Conservation (phyloP, 1,140 invertebrate genomes). For the Drosophila arawakana region DNA sequence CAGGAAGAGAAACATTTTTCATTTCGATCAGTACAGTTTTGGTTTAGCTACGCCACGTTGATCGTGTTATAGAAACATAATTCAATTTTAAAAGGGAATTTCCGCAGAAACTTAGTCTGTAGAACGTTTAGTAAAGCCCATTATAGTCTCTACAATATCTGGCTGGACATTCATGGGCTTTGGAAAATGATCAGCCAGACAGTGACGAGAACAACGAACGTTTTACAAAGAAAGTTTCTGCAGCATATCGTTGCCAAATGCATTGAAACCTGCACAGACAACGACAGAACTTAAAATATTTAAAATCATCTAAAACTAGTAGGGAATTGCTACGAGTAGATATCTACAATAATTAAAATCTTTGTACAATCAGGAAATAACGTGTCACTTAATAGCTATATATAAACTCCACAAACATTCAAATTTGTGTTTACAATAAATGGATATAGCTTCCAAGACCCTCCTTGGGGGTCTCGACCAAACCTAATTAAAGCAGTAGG, state of each 20-base stretch:
- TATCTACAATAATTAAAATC: conserved; percentile 71
- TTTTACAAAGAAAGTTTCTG: conserved; percentile 44
- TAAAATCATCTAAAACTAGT: conserved; percentile 53
- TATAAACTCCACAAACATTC: conserved; percentile 48
- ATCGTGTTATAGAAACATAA: conserved; percentile 19
- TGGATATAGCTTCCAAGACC: neutral
- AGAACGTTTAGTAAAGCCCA: conserved; percentile 61
- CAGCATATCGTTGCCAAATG: conserved; percentile 18
- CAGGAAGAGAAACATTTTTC: conserved; percentile 77
- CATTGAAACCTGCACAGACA: conserved; percentile 35
- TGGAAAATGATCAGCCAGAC: conserved; percentile 51
- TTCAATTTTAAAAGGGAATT: conserved; percentile 10
- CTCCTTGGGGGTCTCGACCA: too few relatives aligned
- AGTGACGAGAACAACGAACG: conserved; percentile 37
- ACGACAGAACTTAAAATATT: conserved; percentile 19
- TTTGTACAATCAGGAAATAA: conserved; percentile 82
- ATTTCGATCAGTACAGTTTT: conserved; percentile 73
- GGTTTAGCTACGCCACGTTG: conserved; percentile 53
- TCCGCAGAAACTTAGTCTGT: conserved; percentile 40
- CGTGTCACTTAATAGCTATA: conserved; percentile 53
- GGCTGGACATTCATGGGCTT: conserved; percentile 58
- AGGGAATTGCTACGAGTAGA: neutral
- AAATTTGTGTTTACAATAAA: conserved; percentile 29
- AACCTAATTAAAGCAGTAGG: conserved; percentile 71
- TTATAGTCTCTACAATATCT: conserved; percentile 31